These are phyloP conservation scores for Mustela lutreola DNA, from an alignment of 2,113 vertebrate species.

Conservation along the genomic window DNA sequence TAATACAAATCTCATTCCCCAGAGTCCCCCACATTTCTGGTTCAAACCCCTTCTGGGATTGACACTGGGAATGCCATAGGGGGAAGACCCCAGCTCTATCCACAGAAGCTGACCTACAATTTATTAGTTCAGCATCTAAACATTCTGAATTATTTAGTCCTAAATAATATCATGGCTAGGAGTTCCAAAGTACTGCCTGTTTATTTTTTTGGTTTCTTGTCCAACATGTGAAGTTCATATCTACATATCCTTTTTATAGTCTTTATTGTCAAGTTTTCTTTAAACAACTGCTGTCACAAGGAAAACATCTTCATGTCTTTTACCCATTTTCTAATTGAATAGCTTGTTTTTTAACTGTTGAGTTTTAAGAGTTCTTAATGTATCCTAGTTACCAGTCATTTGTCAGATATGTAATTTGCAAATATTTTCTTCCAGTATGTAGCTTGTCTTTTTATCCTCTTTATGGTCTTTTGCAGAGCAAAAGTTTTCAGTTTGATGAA, in stretches of 20 bases:
- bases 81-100: background rate
- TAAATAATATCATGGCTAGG: background rate
- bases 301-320: constrained; percentile 9
- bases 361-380: constrained; percentile 27
- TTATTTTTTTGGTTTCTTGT: background rate
- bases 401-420: background rate
- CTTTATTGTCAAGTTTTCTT: constrained; percentile 39
- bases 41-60: background rate
- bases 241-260: background rate
- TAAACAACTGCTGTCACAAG: background rate
- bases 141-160: background rate
- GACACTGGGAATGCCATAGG: background rate
- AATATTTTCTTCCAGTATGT: constrained; percentile 7
- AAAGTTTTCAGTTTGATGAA: constrained; percentile 49
- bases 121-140: background rate
- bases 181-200: background rate
- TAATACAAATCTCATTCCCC: background rate
- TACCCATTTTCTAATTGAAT: constrained; percentile 13
- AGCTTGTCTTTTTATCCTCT: background rate
- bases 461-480: background rate
- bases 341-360: background rate
- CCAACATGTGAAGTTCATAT: background rate
- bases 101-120: background rate
- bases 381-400: background rate
- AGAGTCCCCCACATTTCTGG: background rate